phyloP scores from a whole-genome alignment of 1,140 invertebrate species.

The Oreohelix idahoensis region DNA sequence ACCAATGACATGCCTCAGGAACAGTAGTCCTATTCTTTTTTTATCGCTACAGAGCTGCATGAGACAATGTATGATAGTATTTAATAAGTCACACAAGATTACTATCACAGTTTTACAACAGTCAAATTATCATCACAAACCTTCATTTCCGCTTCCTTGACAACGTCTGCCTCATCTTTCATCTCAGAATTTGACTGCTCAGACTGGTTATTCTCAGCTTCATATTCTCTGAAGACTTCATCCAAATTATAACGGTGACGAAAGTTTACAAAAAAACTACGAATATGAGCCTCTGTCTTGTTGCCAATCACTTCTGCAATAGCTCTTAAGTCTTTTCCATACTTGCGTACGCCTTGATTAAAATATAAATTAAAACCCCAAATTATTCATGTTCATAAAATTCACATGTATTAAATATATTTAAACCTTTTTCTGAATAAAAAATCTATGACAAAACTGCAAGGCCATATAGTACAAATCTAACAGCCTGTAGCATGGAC shows the following conservation, averaged over 20 bases:
- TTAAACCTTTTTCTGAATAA: background rate
- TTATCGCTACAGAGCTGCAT: no score
- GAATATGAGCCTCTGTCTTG: slow-evolving; percentile 93
- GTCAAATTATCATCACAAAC: no score
- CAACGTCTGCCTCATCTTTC: slow-evolving; percentile 14
- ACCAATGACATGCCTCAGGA: no score
- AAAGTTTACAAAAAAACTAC: slow-evolving; percentile 92
- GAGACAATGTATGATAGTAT: background rate
- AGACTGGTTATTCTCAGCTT: slow-evolving; percentile 81
- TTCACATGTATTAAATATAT: background rate
- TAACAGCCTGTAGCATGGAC: no score
- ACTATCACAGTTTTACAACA: no score
- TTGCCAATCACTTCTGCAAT: slow-evolving; percentile 96
- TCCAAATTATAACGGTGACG: slow-evolving; percentile 91
- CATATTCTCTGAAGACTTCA: slow-evolving; percentile 89
- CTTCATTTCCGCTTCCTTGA: slow-evolving; percentile 21
- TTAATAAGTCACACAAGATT: no score
- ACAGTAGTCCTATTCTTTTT: no score
- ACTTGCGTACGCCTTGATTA: slow-evolving; percentile 84
- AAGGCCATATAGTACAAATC: slow-evolving; percentile 77
- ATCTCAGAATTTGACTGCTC: background rate
- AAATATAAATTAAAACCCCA: no score
- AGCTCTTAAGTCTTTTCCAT: slow-evolving; percentile 95
- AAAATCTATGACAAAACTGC: no score
- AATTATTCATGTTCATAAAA: no score